These are phyloP conservation scores for Alloscopus bannaensis DNA, from an alignment of 2,888 invertebrate species.

Conservation along the genomic window DNA sequence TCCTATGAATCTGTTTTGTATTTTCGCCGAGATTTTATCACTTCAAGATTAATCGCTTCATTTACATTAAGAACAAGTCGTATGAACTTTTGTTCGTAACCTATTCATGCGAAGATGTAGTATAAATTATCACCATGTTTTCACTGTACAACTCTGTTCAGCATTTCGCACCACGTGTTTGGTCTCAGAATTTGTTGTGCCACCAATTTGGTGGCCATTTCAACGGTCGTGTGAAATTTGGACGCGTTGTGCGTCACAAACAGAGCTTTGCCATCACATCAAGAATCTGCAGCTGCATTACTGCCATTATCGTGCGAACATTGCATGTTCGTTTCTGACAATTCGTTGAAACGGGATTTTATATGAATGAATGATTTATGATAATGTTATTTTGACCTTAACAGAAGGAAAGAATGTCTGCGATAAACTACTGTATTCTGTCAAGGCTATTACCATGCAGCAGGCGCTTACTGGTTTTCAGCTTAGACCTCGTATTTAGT, in stretches of 20 bases:
- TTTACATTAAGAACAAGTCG: slow-evolving; percentile 53
- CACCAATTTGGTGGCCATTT: background rate
- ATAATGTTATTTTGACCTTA: no score
- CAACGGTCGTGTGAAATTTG: background rate
- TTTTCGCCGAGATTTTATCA: slow-evolving; percentile 44
- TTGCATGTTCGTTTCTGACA: no score
- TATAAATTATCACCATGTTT: slow-evolving; percentile 32
- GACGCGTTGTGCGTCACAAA: background rate
- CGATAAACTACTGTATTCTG: no score
- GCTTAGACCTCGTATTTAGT: no score
- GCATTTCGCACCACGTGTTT: background rate
- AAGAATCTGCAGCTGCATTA: no score
- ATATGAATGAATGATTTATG: no score
- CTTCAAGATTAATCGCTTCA: slow-evolving; percentile 48
- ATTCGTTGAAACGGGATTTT: no score
- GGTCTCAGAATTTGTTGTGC: background rate
- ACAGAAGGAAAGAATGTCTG: no score
- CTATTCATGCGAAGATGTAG: slow-evolving; percentile 35
- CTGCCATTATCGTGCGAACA: no score
- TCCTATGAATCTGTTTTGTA: background rate
- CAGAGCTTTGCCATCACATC: no score
- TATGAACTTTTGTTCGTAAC: slow-evolving; percentile 19
- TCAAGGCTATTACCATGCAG: no score
- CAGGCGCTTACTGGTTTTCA: no score
- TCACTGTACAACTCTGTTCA: background rate